phyloP scores from a whole-genome alignment of 1,140 invertebrate genomes.

The Chlorops oryzae region DNA sequence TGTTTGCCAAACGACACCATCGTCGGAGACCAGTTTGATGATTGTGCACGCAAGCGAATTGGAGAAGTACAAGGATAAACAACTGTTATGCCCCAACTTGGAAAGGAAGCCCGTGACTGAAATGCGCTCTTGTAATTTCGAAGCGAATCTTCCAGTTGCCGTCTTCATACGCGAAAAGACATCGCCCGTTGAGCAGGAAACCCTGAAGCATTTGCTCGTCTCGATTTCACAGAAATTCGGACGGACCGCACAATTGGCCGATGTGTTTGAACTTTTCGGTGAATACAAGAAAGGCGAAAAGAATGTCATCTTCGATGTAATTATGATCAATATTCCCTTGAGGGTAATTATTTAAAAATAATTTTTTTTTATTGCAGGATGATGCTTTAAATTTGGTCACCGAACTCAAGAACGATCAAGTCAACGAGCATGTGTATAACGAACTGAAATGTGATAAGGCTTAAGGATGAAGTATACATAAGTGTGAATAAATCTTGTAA shows the following conservation, averaged over 20 bases:
- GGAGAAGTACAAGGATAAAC: slow-evolving; percentile 33
- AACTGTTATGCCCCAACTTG: slow-evolving; percentile 32
- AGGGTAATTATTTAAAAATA: not conserved
- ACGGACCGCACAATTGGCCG: slow-evolving; percentile 28
- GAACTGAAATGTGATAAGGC: slow-evolving; percentile 32
- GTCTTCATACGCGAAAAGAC: slow-evolving; percentile 29
- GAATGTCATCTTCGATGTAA: slow-evolving; percentile 39
- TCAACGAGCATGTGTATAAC: slow-evolving; percentile 29
- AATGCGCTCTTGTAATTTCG: slow-evolving; percentile 30
- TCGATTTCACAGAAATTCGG: slow-evolving; percentile 40
- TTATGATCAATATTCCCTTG: slow-evolving; percentile 8
- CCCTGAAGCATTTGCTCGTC: slow-evolving; percentile 37
- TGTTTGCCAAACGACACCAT: slow-evolving; percentile 20
- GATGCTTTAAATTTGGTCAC: slow-evolving; percentile 28
- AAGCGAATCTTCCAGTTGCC: slow-evolving; percentile 31
- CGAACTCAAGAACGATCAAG: slow-evolving; percentile 24
- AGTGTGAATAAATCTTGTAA: no score
- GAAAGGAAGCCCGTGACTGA: slow-evolving; percentile 36
- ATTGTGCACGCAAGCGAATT: slow-evolving; percentile 32
- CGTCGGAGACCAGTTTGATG: slow-evolving; percentile 20
- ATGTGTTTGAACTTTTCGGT: slow-evolving; percentile 41
- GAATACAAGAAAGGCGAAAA: slow-evolving; percentile 27
- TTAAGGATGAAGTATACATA: not conserved
- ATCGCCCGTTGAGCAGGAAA: slow-evolving; percentile 33
- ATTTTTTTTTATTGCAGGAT: slow-evolving; percentile 22